Base-by-base conservation (phyloP, 2,888 invertebrate genomes). In the Cerastis leucographa region DNA sequence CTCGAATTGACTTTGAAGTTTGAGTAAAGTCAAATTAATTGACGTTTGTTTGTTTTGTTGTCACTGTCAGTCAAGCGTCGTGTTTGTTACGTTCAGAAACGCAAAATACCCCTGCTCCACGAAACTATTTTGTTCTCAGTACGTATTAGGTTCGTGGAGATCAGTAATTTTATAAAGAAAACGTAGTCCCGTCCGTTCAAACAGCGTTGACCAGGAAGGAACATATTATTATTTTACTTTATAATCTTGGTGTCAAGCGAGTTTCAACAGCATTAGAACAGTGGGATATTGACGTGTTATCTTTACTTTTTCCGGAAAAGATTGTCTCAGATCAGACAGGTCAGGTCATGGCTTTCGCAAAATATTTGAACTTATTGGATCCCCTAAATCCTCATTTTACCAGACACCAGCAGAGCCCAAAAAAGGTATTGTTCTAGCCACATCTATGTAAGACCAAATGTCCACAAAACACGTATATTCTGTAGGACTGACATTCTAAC, bases 81-180 rank as follows among this genome's bases (percentile, higher is more conserved):
- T 42, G 2, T n/a, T 12, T n/a, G 8, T 69, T 59, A 72, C 82
- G 85, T 83, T 72, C 69, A 11, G 49, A 76, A 83, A 85, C 51
- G 1, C 9, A 22, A 35, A 29, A 76, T 29, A 6, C 1, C 40
- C 19, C 51, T 51, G 44, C 64, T 71, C 35, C 56, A 71, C 59
- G 65, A 54, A 56, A 67, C 14, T 35, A 14, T n/a, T 67, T 51
- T n/a, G 6, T 14, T 54, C 51, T 51, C 6, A 25, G 12, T 54
- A 12, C 12, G 3, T 51, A 22, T n/a, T 54, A 25, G 3, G 49
- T 42, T 12, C 5, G 14, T 56, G n/a, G 29, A 22, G 7, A 9
- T 51, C 40, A 17, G 1, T 12, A 2, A 22, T 35, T 19, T 49
- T 5, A 9, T 4, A 8, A 2, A 7, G 5, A n/a, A n/a, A n/a